Percentiles rank a stretch among this genome's conserved stretches.
Conservation (phyloP, 2,888 invertebrate species). For the Drosophila sordidula region DNA sequence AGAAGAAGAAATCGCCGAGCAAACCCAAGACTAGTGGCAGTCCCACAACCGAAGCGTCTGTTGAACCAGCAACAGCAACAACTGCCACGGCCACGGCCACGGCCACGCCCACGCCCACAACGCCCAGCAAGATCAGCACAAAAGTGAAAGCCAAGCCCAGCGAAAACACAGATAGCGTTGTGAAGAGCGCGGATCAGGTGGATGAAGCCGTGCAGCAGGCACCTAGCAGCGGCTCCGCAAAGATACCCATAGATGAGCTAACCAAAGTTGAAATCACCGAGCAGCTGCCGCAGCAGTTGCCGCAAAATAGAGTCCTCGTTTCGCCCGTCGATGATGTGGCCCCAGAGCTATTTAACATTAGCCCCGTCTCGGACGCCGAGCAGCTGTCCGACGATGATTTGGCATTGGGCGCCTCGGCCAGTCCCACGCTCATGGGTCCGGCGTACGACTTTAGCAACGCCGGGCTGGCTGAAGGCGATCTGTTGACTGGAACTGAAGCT, state of each 20-base stretch:
- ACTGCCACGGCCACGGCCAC: slow-evolving; percentile 5
- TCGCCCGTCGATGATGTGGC: slow-evolving; percentile 58
- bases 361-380: slow-evolving; percentile 82
- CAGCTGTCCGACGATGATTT: slow-evolving; percentile 84
- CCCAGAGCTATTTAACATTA: slow-evolving; percentile 77
- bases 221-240: slow-evolving; percentile 8
- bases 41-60: slow-evolving; percentile 17
- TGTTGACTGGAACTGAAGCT: slow-evolving; percentile 22
- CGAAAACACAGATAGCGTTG: slow-evolving; percentile 23
- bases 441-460: slow-evolving; percentile 37
- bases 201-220: slow-evolving; percentile 17
- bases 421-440: slow-evolving; percentile 77
- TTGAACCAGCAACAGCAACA: slow-evolving; percentile 6
- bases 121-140: slow-evolving; percentile 42
- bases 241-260: slow-evolving; percentile 33
- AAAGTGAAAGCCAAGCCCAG: slow-evolving; percentile 37
- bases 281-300: slow-evolving; percentile 40
- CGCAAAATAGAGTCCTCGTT: slow-evolving; percentile 46
- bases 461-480: slow-evolving; percentile 44
- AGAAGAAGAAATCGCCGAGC: slow-evolving; percentile 66
- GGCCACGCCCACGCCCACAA: slow-evolving; percentile 20
- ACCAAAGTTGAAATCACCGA: slow-evolving; percentile 52
- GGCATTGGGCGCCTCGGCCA: slow-evolving; percentile 85
- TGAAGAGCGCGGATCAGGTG: slow-evolving; percentile 7
- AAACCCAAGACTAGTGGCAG: slow-evolving; percentile 53